These are phyloP conservation scores for Parnassius orleans DNA, from an alignment of 2,888 invertebrate species.

Conservation along the genomic window DNA sequence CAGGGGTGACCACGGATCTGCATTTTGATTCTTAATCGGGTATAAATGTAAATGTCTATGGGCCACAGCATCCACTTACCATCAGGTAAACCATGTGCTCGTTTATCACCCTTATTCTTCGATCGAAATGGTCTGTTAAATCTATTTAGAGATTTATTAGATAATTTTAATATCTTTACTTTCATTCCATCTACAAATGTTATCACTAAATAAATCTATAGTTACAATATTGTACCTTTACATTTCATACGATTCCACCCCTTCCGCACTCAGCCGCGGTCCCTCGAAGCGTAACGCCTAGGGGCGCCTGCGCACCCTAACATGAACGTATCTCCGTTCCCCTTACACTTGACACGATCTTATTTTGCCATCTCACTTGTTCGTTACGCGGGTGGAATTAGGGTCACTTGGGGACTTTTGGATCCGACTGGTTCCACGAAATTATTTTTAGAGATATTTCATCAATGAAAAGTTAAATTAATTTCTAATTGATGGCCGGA, in stretches of 20 bases:
- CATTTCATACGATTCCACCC: slow-evolving; percentile 22
- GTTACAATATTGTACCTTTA: slow-evolving; percentile 24
- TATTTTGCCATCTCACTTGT: slow-evolving; percentile 31
- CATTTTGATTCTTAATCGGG: too few species aligned
- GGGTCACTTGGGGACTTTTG: slow-evolving; percentile 26
- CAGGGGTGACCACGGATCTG: too few species aligned
- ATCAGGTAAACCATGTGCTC: too few species aligned
- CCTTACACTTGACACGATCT: background rate
- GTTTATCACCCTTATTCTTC: too few species aligned
- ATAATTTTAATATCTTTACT: background rate
- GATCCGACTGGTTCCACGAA: slow-evolving; percentile 17
- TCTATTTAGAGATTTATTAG: too few species aligned
- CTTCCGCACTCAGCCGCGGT: slow-evolving; percentile 16
- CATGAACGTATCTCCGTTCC: slow-evolving; percentile 11
- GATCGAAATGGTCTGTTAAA: too few species aligned
- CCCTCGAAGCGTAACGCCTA: slow-evolving; percentile 13
- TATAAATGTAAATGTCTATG: too few species aligned
- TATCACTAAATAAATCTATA: slow-evolving; percentile 20
- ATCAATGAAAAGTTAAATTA: slow-evolving; percentile 22
- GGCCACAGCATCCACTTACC: too few species aligned
- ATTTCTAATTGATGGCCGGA: slow-evolving; percentile 12
- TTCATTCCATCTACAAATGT: background rate
- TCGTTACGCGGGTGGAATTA: slow-evolving; percentile 34
- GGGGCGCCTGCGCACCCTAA: slow-evolving; percentile 47
- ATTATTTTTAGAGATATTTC: slow-evolving; percentile 18